These are phyloP conservation scores for Amazona vittata DNA, from an alignment of 2,113 vertebrate species.

Conservation along the genomic window DNA sequence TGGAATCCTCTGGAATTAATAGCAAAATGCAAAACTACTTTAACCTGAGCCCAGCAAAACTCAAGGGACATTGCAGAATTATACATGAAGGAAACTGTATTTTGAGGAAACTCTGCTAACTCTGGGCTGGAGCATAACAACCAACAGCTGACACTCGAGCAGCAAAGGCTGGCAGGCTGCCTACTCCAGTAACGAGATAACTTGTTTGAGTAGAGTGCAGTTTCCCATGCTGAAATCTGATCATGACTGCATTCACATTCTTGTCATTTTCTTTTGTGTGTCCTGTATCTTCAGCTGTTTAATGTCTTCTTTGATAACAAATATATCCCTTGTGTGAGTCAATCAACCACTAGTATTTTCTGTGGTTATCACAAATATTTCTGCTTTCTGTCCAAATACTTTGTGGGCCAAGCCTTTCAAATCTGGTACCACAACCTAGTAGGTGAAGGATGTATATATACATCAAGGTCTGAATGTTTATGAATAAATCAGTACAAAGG, in stretches of 20 bases:
- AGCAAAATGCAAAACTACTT: slow-evolving; percentile 7
- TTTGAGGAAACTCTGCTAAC: background rate
- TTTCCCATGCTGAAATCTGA: background rate
- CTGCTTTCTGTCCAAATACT: background rate
- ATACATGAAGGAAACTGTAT: background rate
- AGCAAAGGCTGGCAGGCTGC: background rate
- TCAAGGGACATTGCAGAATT: background rate
- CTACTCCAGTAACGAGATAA: background rate
- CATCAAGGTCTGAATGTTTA: background rate
- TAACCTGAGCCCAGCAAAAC: background rate
- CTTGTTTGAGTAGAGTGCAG: background rate
- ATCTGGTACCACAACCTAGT: background rate
- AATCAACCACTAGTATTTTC: background rate
- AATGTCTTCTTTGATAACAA: background rate
- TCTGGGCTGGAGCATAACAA: background rate
- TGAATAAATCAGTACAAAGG: background rate
- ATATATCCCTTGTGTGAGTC: background rate
- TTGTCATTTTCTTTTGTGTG: background rate
- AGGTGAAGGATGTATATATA: background rate
- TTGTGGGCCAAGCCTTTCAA: background rate
- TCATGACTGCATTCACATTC: background rate
- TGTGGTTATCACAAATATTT: background rate
- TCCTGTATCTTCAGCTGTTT: background rate
- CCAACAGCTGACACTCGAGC: background rate
- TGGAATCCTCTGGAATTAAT: background rate